Evolutionary conservation across 2,888 invertebrate species (phyloP), one percentile per base, ranked within the genome.

Genomic region (Dicranocentrus wangi): DNA sequence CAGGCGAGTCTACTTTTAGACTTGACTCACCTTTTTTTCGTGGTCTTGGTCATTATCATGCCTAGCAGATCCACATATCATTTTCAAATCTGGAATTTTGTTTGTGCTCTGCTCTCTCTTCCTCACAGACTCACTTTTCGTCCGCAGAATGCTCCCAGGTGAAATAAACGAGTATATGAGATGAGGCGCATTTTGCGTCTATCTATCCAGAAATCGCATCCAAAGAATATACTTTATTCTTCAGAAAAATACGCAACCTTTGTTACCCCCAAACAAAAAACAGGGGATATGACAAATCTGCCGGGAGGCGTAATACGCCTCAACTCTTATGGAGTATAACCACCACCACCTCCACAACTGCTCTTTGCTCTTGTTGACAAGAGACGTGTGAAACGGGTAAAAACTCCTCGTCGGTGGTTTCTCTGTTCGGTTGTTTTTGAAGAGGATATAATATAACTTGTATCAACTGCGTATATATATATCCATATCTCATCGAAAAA

Each of bases 321-420:
- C n/a, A n/a, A n/a, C n/a, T n/a, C n/a, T n/a, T n/a, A n/a, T n/a
- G n/a, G n/a, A n/a, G n/a, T n/a, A n/a, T n/a, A n/a, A n/a, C n/a
- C n/a, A 1, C 23, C 39, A 23, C 60, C 28, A n/a, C 61, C 71
- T 42, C 58, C 42, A 21, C 25, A 43, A 47, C 51, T 27, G 28
- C 61, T 28, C 43, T 66, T 43, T 13, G 8, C 13, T 53, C 47
- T 47, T 77, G 69, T 61, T 77, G 69, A 77, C 77, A 77, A 47
- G 69, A 42, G 77, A 77, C 69, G 77, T 69, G 77, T 77, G 77
- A 77, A 77, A 61, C 53, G 61, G 51, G 69, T 63, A 42, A 69
- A 77, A 77, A 77, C 77, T 69, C 69, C 53, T 77, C 69, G 77
- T 21, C 60, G 69, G 77, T 69, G 77, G 77, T 77, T 69, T 63